Evolutionary conservation across 2,888 invertebrate genomes (phyloP).

Genomic region (Heteropelma amictum): DNA sequence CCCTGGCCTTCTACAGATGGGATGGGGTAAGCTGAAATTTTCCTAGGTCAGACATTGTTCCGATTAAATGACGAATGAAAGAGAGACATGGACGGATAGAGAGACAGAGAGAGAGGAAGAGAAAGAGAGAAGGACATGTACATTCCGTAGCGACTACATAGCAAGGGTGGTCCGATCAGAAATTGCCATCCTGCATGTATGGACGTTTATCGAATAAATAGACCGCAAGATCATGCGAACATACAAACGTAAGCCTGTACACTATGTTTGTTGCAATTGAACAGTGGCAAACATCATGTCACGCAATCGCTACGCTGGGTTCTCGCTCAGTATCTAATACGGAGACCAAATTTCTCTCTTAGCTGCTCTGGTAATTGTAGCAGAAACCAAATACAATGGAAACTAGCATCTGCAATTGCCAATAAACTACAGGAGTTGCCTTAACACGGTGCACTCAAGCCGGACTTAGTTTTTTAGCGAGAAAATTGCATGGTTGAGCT

Average conservation of each 20-base stretch:
- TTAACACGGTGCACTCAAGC: too few species aligned
- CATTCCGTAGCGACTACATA: background rate
- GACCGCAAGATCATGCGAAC: constrained; percentile 19
- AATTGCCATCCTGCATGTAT: constrained; percentile 1
- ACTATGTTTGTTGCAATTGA: background rate
- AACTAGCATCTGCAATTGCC: too few species aligned
- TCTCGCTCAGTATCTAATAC: too few species aligned
- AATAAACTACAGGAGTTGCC: too few species aligned
- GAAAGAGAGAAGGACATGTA: background rate
- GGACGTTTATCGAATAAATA: constrained; percentile 16
- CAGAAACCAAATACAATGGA: too few species aligned
- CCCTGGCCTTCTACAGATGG: background rate
- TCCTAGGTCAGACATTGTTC: constrained; percentile 9
- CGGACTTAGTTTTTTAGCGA: too few species aligned
- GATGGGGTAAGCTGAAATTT: constrained; percentile 32
- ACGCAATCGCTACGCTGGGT: background rate
- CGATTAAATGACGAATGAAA: background rate
- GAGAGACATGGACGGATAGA: background rate
- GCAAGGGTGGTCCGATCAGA: background rate
- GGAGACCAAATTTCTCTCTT: too few species aligned
- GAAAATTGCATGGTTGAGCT: too few species aligned
- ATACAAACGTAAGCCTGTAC: constrained; percentile 6
- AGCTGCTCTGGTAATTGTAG: too few species aligned
- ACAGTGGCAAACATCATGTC: background rate
- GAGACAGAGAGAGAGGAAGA: background rate